Percentiles rank a stretch among this genome's conserved stretches.
Conservation (phyloP, 2,797 vertebrate species). For the Leontopithecus rosalia region DNA sequence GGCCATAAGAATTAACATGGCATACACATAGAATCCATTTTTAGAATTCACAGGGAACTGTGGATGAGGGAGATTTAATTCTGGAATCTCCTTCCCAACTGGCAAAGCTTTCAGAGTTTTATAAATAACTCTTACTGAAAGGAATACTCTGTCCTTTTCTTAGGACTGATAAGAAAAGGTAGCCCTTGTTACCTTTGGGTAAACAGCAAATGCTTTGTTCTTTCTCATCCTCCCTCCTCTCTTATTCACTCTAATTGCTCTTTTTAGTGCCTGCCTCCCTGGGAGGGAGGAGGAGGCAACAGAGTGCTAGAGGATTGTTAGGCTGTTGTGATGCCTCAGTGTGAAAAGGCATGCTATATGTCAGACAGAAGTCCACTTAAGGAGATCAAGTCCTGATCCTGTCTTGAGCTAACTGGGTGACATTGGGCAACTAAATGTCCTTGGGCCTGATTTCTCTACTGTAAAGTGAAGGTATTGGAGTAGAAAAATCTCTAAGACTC, state of each 20-base stretch:
- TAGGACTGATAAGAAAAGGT: slow-evolving; percentile 35
- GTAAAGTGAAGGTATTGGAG: not conserved
- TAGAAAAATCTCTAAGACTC: not conserved
- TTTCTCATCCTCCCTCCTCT: not conserved
- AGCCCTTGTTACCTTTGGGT: not conserved
- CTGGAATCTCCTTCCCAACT: not conserved
- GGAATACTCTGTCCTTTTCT: slow-evolving; percentile 25
- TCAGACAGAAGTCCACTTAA: not conserved
- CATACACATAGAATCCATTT: not conserved
- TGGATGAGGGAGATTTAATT: not conserved
- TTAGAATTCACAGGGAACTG: not conserved
- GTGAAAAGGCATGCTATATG: not conserved
- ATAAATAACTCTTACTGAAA: slow-evolving; percentile 46
- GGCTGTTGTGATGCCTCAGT: accelerated
- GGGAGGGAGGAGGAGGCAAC: not conserved
- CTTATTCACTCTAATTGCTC: not conserved
- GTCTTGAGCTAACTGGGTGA: not conserved
- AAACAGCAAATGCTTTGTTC: not conserved
- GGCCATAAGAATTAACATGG: not conserved
- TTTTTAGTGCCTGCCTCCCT: not conserved
- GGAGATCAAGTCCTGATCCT: not conserved
- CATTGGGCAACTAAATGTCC: not conserved
- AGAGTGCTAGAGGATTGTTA: not conserved
- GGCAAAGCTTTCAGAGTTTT: slow-evolving; percentile 9
- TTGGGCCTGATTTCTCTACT: not conserved